phyloP scores from a whole-genome alignment of 1,140 invertebrate genomes.

The Musca vetustissima region DNA sequence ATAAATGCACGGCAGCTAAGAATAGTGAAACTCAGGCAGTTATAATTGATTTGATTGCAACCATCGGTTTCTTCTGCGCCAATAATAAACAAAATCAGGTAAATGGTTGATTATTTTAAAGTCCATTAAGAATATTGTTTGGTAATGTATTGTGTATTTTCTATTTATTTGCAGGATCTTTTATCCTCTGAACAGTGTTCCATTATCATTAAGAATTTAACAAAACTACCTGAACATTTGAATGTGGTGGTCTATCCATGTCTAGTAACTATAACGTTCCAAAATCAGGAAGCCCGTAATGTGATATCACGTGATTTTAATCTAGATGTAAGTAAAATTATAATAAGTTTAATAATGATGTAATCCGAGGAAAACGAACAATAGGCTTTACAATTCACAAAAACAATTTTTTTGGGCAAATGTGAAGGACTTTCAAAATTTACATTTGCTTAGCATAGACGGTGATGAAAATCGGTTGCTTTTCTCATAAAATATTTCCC shows the following conservation, averaged over 20 bases:
- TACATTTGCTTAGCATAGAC: too few relatives aligned
- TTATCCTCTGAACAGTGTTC: slow-evolving; percentile 46
- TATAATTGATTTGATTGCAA: slow-evolving; percentile 60
- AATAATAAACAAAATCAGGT: slow-evolving; percentile 60
- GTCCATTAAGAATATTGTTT: background rate
- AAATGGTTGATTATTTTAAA: slow-evolving; percentile 6
- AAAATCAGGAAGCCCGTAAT: slow-evolving; percentile 45
- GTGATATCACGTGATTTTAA: slow-evolving; percentile 48
- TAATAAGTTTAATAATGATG: too few relatives aligned
- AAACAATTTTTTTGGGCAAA: too few relatives aligned
- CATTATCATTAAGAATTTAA: slow-evolving; percentile 50
- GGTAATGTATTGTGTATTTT: too few relatives aligned
- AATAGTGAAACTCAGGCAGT: slow-evolving; percentile 57
- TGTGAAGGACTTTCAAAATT: too few relatives aligned
- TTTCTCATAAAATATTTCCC: too few relatives aligned
- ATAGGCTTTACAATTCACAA: too few relatives aligned
- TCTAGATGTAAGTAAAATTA: slow-evolving; percentile 40
- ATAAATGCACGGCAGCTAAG: slow-evolving; percentile 54
- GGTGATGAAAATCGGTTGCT: too few relatives aligned
- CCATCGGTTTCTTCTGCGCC: slow-evolving; percentile 60
- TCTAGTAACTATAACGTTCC: slow-evolving; percentile 64
- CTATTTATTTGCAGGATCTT: slow-evolving; percentile 35
- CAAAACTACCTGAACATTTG: slow-evolving; percentile 56
- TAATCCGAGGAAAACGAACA: too few relatives aligned
- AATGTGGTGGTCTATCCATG: slow-evolving; percentile 84